Base-by-base conservation (phyloP, 2,113 vertebrate genomes). In the Heliornis fulica region DNA sequence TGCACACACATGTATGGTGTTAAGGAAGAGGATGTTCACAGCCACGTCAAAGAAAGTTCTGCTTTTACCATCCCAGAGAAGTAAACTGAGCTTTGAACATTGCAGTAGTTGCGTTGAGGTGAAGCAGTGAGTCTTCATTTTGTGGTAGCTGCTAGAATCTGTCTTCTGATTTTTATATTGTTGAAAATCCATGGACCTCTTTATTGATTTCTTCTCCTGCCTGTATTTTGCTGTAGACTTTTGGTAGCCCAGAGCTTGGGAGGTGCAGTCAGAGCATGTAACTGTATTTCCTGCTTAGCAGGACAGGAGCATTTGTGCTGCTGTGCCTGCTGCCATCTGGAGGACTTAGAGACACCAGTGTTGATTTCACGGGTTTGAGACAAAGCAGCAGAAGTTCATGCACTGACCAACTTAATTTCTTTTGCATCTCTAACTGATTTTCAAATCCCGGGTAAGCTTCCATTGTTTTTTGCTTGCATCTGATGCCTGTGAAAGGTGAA, bases 251-350 rank as follows among this genome's bases (percentile, higher is more conserved):
- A 15, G 28, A 57, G n/a, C 40, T n/a, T 23, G 29, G 9, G 34
- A 36, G 5, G 29, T 2, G 4, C 32, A 14, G 11, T 0, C 2
- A 3, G 38, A 23, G 3, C 43, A 4, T 0, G 10, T 8, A 22
- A 13, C 16, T 4, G 0, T 7, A 0, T 36, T 66, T 87, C n/a
- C 63, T 1, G 0, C n/a, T 69, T 43, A 18, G 8, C 26, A 32
- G 29, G 19, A 1, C n/a, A 8, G 71, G 25, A 41, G 4, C 7
- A 1, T 60, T 60, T 15, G 16, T 79, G 60, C 28, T 75, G 2
- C 36, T 61, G 32, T 68, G 43, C 43, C 31, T 45, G 38, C 31
- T 75, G 41, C 21, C 34, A 57, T 1, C 64, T 40, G 36, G n/a
- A 17, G 41, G 53, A n/a, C 19, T 40, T 41, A 65, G 41, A 57